phyloP scores from a whole-genome alignment of 2,888 invertebrate genomes.

The Caenorhabditis virilis region DNA sequence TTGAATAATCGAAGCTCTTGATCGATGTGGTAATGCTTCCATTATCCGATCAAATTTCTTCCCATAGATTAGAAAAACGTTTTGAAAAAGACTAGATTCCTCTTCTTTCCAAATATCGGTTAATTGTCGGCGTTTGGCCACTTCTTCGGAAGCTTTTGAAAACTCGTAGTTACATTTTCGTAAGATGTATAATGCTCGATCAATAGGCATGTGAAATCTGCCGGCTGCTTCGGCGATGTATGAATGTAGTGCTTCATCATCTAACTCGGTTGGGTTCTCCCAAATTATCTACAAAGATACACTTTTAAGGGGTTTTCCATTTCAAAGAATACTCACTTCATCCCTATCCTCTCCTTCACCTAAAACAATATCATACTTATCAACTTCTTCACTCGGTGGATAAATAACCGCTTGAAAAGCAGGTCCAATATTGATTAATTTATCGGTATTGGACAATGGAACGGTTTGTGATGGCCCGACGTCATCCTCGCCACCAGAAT shows the following conservation, averaged over 20 bases:
- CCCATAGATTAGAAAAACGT: slow-evolving; percentile 25
- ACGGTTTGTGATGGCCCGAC: not conserved
- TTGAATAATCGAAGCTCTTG: slow-evolving; percentile 40
- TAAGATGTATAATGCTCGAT: slow-evolving; percentile 28
- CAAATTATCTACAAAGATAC: slow-evolving; percentile 5
- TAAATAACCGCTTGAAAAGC: slow-evolving; percentile 18
- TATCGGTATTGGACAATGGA: slow-evolving; percentile 9
- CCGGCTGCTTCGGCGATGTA: slow-evolving; percentile 11
- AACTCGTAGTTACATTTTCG: slow-evolving; percentile 14
- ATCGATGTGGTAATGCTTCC: slow-evolving; percentile 40
- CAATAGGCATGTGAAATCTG: slow-evolving; percentile 12
- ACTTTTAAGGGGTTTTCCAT: too few species aligned
- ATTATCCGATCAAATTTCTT: slow-evolving; percentile 36
- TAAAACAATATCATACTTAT: not conserved
- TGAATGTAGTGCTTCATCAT: not conserved
- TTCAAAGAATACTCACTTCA: not conserved
- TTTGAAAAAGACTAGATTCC: slow-evolving; percentile 27
- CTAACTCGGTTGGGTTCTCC: not conserved
- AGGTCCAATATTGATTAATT: slow-evolving; percentile 13
- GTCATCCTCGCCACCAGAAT: slow-evolving; percentile 2
- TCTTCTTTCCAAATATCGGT: slow-evolving; percentile 31
- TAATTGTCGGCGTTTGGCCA: slow-evolving; percentile 2
- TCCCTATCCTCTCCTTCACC: slow-evolving; percentile 5
- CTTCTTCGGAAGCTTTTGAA: slow-evolving; percentile 1
- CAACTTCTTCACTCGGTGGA: not conserved